A percentile compares a stretch with the other conserved stretches of the same genome.
Conservation (phyloP, 2,797 vertebrate species). For the Lagorchestes hirsutus region DNA sequence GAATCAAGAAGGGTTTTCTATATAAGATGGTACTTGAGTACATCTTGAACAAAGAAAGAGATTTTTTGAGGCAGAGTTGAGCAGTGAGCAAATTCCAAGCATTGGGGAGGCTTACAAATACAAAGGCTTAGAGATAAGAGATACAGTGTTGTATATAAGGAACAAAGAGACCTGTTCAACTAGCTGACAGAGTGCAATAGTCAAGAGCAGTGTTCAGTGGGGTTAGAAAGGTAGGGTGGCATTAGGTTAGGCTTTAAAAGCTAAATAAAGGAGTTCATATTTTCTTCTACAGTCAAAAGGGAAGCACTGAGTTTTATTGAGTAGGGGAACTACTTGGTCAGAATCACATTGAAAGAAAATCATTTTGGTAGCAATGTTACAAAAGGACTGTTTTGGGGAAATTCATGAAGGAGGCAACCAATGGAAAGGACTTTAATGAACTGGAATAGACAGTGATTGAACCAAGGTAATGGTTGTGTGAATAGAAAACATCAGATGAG, state of each 20-base stretch:
- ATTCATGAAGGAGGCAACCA: background rate
- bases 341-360: background rate
- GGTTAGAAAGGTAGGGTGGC: background rate
- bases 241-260: background rate
- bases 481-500: background rate
- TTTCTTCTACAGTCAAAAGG: background rate
- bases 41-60: background rate
- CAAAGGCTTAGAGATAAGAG: background rate
- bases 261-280: background rate
- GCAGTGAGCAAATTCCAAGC: background rate
- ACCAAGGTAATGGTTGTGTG: background rate
- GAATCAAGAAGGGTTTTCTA: background rate
- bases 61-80: background rate
- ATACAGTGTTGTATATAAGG: background rate
- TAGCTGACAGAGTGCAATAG: background rate
- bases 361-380: background rate
- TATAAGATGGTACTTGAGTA: background rate
- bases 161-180: background rate
- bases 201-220: background rate
- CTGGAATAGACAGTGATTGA: background rate
- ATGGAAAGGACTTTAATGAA: background rate
- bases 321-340: background rate
- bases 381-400: background rate
- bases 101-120: background rate
- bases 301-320: background rate